These are phyloP conservation scores for Lithosia quadra DNA, from an alignment of 2,888 invertebrate genomes.

Conservation along the genomic window DNA sequence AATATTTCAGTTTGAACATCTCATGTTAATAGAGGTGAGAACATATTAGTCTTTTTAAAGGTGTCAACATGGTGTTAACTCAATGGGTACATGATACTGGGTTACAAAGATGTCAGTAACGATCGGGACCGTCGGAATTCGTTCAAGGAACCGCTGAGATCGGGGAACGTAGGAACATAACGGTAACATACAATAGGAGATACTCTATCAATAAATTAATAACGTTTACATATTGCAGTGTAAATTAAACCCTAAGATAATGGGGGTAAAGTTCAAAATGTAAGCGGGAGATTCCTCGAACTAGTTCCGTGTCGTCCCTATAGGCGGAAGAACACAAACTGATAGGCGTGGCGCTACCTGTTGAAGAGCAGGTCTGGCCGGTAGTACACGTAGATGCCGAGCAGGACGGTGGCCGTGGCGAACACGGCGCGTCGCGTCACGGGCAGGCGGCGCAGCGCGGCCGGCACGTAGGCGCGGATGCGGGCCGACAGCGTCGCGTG, in stretches of 20 bases:
- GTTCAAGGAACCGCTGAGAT: conserved; percentile 37
- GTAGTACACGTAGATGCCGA: conserved; percentile 88
- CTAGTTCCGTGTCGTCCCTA: conserved; percentile 39
- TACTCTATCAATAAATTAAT: not conserved
- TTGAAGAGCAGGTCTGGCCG: conserved; percentile 78
- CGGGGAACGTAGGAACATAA: conserved; percentile 15
- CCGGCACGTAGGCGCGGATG: conserved; percentile 56
- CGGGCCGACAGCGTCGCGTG: conserved; percentile 41
- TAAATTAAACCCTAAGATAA: not conserved
- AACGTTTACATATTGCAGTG: not conserved
- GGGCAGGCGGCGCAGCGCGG: conserved; percentile 75
- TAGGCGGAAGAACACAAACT: conserved; percentile 76
- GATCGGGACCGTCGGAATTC: conserved; percentile 35
- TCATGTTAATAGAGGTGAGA: not conserved
- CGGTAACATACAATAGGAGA: not conserved
- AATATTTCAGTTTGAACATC: not conserved
- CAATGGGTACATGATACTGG: conserved; percentile 27
- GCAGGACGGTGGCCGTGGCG: conserved; percentile 86
- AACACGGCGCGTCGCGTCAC: conserved; percentile 78
- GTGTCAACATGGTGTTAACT: not conserved
- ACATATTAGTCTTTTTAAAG: not conserved
- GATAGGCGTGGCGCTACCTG: conserved; percentile 82
- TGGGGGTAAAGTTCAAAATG: not conserved
- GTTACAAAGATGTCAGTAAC: conserved; percentile 29
- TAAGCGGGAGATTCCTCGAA: not conserved